Evolutionary conservation across 2,113 vertebrate species (phyloP).

Genomic region (Pelecanoides urinatrix): DNA sequence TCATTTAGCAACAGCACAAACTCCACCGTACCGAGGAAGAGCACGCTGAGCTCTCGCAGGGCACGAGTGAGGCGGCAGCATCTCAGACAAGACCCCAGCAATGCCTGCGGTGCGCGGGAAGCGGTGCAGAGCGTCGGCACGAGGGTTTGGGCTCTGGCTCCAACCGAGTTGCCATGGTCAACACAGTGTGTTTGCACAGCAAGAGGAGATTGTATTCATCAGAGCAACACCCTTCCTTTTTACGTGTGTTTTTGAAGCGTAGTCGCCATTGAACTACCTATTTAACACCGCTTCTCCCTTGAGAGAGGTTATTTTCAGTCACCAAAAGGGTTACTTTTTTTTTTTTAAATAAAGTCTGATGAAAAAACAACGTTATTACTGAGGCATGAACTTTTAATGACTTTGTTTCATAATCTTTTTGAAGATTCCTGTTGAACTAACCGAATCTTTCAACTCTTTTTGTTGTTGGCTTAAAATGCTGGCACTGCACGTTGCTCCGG

Average conservation of each 20-base stretch:
- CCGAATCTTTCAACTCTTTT: neutral
- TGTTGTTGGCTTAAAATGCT: neutral
- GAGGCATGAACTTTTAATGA: neutral
- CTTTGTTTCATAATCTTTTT: neutral
- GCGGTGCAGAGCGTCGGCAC: neutral
- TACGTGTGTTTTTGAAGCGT: neutral
- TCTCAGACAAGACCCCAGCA: neutral
- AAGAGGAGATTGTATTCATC: neutral
- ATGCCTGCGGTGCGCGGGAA: fast-evolving
- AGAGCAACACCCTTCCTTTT: constrained; percentile 32
- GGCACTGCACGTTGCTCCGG: neutral
- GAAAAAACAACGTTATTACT: neutral
- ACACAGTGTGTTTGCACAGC: neutral
- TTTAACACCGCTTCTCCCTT: neutral
- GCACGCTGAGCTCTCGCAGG: neutral
- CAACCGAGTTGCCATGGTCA: neutral
- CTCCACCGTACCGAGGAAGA: neutral
- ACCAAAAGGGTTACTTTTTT: neutral
- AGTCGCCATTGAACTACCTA: neutral
- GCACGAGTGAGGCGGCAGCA: fast-evolving
- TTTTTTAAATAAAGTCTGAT: neutral
- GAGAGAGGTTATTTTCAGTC: neutral
- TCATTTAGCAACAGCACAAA: neutral
- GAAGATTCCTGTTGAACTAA: neutral
- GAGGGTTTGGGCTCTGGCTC: neutral